These are phyloP conservation scores for Acyrthosiphon pisum DNA, from an alignment of 1,140 invertebrate species.

Conservation along the genomic window DNA sequence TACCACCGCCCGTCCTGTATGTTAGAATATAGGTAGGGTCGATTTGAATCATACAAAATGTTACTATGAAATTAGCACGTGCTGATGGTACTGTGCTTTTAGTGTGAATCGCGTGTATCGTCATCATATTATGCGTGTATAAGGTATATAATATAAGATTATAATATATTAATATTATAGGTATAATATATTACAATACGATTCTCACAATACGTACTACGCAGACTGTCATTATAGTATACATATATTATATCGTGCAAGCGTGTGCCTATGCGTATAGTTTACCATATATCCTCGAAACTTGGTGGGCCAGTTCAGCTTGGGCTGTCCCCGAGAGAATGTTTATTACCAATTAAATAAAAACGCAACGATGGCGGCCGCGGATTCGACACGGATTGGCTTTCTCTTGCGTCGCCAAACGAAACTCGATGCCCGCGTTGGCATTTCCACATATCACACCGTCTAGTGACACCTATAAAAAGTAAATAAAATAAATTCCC, in stretches of 20 bases:
- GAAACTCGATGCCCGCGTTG: slow-evolving; percentile 33
- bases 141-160: neutral
- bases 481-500: neutral
- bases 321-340: slow-evolving; percentile 27
- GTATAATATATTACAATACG: neutral
- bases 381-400: slow-evolving; percentile 53
- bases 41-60: neutral
- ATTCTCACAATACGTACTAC: neutral
- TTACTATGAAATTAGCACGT: neutral
- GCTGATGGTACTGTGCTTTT: neutral
- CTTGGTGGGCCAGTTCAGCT: slow-evolving; percentile 3
- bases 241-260: neutral
- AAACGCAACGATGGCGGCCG: slow-evolving; percentile 33
- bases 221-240: neutral
- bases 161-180: neutral
- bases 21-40: too few relatives aligned
- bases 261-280: neutral
- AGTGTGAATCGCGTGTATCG: neutral
- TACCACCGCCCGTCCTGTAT: too few relatives aligned
- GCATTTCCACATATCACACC: neutral
- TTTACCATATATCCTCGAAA: neutral
- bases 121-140: neutral
- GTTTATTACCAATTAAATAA: slow-evolving; percentile 51
- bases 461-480: slow-evolving; percentile 26
- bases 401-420: slow-evolving; percentile 42